Evolutionary conservation across 2,113 vertebrate genomes (phyloP).

Genomic region (Dipodomys stephensi): DNA sequence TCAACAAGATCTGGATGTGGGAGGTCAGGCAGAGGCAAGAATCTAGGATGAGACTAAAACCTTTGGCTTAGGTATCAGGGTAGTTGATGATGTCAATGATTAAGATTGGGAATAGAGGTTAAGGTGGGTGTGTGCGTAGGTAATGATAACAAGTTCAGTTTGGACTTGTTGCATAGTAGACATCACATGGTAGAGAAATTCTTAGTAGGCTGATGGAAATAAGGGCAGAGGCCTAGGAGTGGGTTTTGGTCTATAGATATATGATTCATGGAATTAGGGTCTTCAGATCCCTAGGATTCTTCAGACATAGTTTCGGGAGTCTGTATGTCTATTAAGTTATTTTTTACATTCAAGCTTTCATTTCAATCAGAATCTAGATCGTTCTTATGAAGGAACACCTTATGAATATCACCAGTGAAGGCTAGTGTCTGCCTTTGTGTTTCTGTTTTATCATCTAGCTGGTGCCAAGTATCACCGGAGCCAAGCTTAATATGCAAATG

Average conservation of each 20-base stretch:
- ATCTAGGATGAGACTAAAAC: background rate
- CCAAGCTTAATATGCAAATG: constrained; percentile 53
- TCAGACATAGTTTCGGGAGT: background rate
- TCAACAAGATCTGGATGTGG: constrained; percentile 1
- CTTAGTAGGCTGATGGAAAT: constrained; percentile 54
- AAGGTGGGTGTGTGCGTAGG: constrained; percentile 69
- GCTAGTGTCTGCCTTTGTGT: constrained; percentile 12
- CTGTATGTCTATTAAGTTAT: background rate
- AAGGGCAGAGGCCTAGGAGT: constrained; percentile 49
- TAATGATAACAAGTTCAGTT: constrained; percentile 68
- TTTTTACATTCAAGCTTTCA: background rate
- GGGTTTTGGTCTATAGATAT: background rate
- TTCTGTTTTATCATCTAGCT: constrained; percentile 50
- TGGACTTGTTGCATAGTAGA: constrained; percentile 58
- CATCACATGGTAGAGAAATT: constrained; percentile 50
- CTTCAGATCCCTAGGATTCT: background rate
- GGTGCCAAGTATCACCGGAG: constrained; percentile 64
- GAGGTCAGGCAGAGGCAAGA: constrained; percentile 56
- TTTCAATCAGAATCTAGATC: constrained; percentile 19
- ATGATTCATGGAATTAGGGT: background rate
- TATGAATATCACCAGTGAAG: background rate
- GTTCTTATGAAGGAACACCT: background rate
- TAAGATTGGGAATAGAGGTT: constrained; percentile 71
- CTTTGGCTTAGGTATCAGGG: constrained; percentile 52
- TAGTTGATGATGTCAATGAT: constrained; percentile 67